These are phyloP conservation scores for Buphagus erythrorhynchus DNA, from an alignment of 2,797 vertebrate species.

Conservation along the genomic window DNA sequence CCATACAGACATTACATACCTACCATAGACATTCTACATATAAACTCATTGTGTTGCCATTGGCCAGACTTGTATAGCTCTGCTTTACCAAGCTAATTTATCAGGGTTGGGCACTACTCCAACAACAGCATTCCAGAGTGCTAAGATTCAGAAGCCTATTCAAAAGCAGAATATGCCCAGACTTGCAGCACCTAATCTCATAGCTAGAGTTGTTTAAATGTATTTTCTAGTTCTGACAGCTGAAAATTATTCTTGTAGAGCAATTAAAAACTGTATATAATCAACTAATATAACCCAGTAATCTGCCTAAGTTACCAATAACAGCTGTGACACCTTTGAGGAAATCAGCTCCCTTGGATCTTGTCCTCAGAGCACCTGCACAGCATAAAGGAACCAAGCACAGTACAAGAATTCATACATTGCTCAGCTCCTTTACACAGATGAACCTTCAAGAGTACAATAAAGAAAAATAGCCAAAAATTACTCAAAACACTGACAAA, in stretches of 20 bases:
- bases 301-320: not conserved
- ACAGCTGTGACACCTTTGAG: not conserved
- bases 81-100: not conserved
- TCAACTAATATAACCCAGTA: not conserved
- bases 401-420: not conserved
- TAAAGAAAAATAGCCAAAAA: not conserved
- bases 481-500: not conserved
- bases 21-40: not conserved
- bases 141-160: not conserved
- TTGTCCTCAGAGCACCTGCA: not conserved
- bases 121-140: not conserved
- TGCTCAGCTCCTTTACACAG: not conserved
- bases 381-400: not conserved
- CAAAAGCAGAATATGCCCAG: rapidly evolving
- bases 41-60: not conserved
- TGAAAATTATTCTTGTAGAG: not conserved
- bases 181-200: not conserved
- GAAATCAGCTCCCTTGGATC: not conserved
- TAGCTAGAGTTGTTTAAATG: not conserved
- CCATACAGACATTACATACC: not conserved
- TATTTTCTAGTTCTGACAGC: not conserved
- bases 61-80: not conserved
- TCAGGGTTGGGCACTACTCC: not conserved
- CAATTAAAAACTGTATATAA: not conserved
- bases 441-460: not conserved